A percentile compares a stretch with the other conserved stretches of the same genome.
These are phyloP conservation scores for Hemithea aestivaria DNA, from an alignment of 2,888 invertebrate genomes.

Conservation along the genomic window DNA sequence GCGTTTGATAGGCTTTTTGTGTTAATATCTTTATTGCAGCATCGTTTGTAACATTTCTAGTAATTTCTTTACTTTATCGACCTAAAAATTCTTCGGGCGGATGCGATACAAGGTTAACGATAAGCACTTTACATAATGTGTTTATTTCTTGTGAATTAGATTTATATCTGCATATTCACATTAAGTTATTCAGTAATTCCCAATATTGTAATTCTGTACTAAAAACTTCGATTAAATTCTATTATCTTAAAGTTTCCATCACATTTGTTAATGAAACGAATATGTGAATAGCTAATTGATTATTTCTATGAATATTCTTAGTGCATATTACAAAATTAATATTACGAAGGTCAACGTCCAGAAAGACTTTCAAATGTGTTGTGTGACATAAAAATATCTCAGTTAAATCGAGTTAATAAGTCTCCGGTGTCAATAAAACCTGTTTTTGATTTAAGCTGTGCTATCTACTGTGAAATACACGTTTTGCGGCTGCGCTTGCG, in stretches of 20 bases:
- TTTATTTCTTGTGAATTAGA: too few relatives aligned
- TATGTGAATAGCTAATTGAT: constrained; percentile 29
- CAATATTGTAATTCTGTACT: too few relatives aligned
- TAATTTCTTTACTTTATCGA: neutral
- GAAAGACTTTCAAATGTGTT: constrained; percentile 55
- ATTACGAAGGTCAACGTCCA: constrained; percentile 41
- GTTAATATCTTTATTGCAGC: too few relatives aligned
- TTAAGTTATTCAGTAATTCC: too few relatives aligned
- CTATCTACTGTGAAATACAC: constrained; percentile 26
- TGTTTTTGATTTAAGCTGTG: constrained; percentile 31
- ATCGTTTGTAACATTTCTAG: too few relatives aligned
- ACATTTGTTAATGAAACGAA: constrained; percentile 10
- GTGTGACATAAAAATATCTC: constrained; percentile 43
- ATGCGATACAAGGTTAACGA: too few relatives aligned
- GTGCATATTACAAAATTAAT: constrained; percentile 44
- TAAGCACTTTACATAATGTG: too few relatives aligned
- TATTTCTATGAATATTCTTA: constrained; percentile 24
- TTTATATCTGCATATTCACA: too few relatives aligned
- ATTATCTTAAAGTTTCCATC: too few relatives aligned
- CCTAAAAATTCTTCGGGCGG: neutral
- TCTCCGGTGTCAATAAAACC: constrained; percentile 37
- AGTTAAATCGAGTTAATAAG: constrained; percentile 37
- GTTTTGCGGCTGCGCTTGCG: constrained; percentile 19
- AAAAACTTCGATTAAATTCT: too few relatives aligned
- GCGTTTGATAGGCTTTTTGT: too few relatives aligned